Conservation (phyloP, 2,888 invertebrate species). For the Macrosiphum euphorbiae region DNA sequence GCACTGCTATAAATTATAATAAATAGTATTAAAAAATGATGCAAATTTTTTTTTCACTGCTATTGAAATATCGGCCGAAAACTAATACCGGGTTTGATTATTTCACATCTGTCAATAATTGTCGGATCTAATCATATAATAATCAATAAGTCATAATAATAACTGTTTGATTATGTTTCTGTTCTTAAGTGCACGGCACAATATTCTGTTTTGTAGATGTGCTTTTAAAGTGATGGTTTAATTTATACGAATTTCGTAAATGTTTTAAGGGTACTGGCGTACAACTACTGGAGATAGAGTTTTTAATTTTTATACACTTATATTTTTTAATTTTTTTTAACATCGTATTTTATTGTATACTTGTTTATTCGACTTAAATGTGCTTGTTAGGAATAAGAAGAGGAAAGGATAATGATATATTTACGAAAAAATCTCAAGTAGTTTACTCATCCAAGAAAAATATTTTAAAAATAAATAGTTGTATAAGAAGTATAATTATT, state of each 20-base stretch:
- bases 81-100: background rate
- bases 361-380: background rate
- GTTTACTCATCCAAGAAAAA: background rate
- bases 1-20: background rate
- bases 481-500: slow-evolving; percentile 32
- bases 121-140: too few relatives aligned
- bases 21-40: background rate
- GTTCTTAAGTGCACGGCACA: background rate
- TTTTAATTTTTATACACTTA: background rate
- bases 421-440: background rate
- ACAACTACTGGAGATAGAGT: background rate
- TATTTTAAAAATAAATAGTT: background rate
- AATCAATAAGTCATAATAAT: background rate
- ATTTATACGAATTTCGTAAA: background rate
- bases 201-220: background rate
- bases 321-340: background rate
- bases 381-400: background rate
- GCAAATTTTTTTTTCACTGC: background rate
- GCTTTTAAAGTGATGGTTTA: background rate
- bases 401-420: slow-evolving; percentile 16
- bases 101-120: too few relatives aligned
- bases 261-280: background rate
- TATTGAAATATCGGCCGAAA: background rate
- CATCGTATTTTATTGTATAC: background rate
- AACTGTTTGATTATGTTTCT: background rate